Conservation (phyloP, 1,140 invertebrate species). For the Maconellicoccus hirsutus region DNA sequence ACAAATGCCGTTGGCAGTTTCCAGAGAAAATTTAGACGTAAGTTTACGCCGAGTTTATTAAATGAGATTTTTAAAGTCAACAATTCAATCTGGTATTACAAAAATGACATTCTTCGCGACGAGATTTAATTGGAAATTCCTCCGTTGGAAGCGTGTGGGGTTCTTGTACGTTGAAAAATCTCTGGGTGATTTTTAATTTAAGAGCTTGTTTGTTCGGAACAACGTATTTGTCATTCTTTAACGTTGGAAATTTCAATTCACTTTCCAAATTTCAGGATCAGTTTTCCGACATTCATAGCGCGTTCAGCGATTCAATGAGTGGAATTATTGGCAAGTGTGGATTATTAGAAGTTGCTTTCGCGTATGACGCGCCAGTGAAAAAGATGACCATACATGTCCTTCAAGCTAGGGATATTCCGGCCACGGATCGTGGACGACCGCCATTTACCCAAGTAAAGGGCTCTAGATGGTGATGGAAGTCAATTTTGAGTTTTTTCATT, state of each 20-base stretch:
- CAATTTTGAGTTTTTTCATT: too few relatives aligned
- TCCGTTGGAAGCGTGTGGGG: too few relatives aligned
- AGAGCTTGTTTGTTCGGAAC: too few relatives aligned
- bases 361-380: constrained; percentile 75
- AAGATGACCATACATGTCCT: constrained; percentile 83
- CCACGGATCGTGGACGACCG: constrained; percentile 56
- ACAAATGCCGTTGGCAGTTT: not conserved
- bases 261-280: constrained; percentile 35
- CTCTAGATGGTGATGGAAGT: too few relatives aligned
- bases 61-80: too few relatives aligned
- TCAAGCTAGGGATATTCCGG: constrained; percentile 69
- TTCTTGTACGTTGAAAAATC: too few relatives aligned
- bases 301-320: constrained; percentile 29
- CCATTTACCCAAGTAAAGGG: constrained; percentile 66
- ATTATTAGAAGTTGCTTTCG: constrained; percentile 69
- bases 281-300: constrained; percentile 30
- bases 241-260: too few relatives aligned
- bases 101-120: too few relatives aligned
- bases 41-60: not conserved
- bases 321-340: constrained; percentile 43
- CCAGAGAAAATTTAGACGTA: not conserved
- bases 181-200: too few relatives aligned
- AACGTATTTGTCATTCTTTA: too few relatives aligned
- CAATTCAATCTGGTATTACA: too few relatives aligned
- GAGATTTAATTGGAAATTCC: too few relatives aligned